phyloP scores from a whole-genome alignment of 1,140 invertebrate species.

The Platorchestia sp. region DNA sequence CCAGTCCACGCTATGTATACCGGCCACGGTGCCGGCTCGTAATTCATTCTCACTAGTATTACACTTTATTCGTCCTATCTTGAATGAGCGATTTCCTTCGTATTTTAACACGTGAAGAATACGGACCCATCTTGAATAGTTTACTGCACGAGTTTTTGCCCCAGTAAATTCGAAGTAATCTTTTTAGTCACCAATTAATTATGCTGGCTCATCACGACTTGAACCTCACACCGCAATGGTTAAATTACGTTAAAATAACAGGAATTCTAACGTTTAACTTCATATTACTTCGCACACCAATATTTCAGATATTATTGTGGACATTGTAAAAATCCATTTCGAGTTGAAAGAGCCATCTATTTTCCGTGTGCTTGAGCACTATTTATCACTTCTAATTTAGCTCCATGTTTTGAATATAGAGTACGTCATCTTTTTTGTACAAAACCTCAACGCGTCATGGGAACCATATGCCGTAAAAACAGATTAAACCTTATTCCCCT shows the following conservation, averaged over 20 bases:
- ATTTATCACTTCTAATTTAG: background rate
- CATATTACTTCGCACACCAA: background rate
- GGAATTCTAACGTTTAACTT: background rate
- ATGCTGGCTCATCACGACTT: background rate
- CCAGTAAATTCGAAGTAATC: background rate
- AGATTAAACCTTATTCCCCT: no score
- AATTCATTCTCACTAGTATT: background rate
- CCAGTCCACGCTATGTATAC: no score
- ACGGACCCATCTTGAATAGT: background rate
- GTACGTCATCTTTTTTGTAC: background rate
- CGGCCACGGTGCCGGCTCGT: no score
- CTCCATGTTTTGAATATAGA: background rate
- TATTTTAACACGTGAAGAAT: background rate
- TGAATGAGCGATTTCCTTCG: background rate
- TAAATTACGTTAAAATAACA: background rate
- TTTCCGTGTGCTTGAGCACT: no score
- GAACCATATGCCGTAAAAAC: background rate
- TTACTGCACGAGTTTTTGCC: background rate
- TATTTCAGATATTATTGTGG: no score
- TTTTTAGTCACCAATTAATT: background rate
- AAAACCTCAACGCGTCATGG: background rate
- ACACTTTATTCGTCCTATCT: background rate
- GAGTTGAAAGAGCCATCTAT: no score
- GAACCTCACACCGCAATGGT: background rate
- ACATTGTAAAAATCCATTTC: no score